Evolutionary conservation across 2,113 vertebrate species (phyloP), one percentile per base, ranked within the genome.

Genomic region (Rhinolophus sinicus): DNA sequence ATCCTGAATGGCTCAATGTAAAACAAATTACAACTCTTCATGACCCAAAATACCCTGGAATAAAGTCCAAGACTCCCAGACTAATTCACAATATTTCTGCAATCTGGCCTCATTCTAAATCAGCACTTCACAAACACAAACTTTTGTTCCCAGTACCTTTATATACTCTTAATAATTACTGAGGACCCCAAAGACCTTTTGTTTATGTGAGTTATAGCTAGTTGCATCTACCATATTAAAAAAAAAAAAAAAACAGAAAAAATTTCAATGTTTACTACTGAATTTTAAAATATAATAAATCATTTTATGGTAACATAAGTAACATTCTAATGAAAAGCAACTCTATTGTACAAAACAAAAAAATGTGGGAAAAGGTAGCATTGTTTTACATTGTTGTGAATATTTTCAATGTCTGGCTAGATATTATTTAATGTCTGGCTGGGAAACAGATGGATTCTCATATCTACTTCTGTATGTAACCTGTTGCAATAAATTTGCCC

Each of bases 401-500:
- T 44, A 50, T 84, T 95, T 69, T 80, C 60, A 86, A 56, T 75
- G 33, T 65, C 91, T 73, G 24, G 10, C 30, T 67, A 94, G 80
- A 94, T 85, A 62, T 26, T 92, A 58, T 67, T 93, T 88, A 88
- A 88, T 82, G n/a, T 76, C n/a, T 89, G 54, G 5, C 62, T 86
- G 26, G 78, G 86, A 92, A 81, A 81, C 72, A 94, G 62, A 89
- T 82, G 85, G 70, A 82, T 69, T 89, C 12, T 90, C 54, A 10
- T 52, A 69, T 92, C 90, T 96, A 90, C 62, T 93, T 93, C 90
- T 91, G 15, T 19, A 95, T 89, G 85, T 82, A 96, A 85, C 77
- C 81, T 93, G 22, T 60, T 92, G 75, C 60, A 64, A 64, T 30
- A 64, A 64, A 64, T 78, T 54, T 91, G 21, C 47, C 78, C 83